Evolutionary conservation across 2,888 invertebrate species (phyloP), one percentile per base, ranked within the genome.

Genomic region (Drosophila engyochracea): DNA sequence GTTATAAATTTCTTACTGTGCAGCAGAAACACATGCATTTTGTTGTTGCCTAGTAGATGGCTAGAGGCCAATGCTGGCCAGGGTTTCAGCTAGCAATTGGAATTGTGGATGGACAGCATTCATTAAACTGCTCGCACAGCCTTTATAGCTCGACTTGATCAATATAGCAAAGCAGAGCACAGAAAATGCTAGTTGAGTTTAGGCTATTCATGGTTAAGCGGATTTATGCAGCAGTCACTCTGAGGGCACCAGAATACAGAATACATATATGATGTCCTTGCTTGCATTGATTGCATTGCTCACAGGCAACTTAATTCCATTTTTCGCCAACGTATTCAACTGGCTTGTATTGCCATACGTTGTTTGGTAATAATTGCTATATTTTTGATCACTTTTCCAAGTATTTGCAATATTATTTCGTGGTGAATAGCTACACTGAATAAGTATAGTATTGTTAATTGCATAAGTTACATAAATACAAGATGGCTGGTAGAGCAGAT

Each of bases 131-230:
- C 44, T 51, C 63, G 19, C 59, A 37, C 76, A 69, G 63, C 63
- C 49, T 81, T 73, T 76, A 67, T 62, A 9, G 35, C 5, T 25
- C 63, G 73, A 22, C 49, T 66, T 69, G 72, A 39, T 49, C 53
- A 35, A 44, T 52, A 44, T n/a, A 55, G 9, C 33, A n/a, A 33
- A 19, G 35, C 9, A 2, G 31, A 31, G 31, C 31, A 28, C 30
- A 16, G 33, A 10, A n/a, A n/a, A 3, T 4, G 25, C 25, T 1
- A 16, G 9, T 25, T 28, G 25, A 16, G 9, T 2, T 0, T 25
- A 14, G 31, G 30, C 52, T 30, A 31, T 35, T 28, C 9, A 25
- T 41, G 28, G 57, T 60, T 77, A 79, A 79, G 80, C 80, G 39
- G 55, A 55, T 74, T 75, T 64, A 57, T 69, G 51, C 33, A 16